Percentiles rank a stretch among this genome's conserved stretches.
Conservation (phyloP, 2,888 invertebrate genomes). For the Amaurobius ferox region DNA sequence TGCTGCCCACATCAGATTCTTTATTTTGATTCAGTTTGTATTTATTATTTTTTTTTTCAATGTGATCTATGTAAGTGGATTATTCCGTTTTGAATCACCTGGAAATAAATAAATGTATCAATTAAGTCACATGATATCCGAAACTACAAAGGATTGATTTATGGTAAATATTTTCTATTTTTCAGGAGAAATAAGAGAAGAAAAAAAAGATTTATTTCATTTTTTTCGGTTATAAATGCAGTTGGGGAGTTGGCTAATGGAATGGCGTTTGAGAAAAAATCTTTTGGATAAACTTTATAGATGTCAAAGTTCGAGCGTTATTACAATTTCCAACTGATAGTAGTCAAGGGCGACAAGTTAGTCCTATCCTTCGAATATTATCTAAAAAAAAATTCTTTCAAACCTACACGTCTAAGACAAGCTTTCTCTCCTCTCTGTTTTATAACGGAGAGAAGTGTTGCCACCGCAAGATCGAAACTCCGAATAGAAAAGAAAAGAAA, state of each 20-base stretch:
- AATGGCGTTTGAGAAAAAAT: neutral
- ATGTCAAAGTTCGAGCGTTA: conserved; percentile 45
- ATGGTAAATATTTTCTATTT: no score
- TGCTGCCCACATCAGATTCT: no score
- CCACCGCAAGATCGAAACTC: neutral
- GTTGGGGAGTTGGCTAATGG: neutral
- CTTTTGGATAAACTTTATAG: neutral
- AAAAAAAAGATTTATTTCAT: neutral
- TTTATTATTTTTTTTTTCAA: no score
- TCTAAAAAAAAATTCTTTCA: neutral
- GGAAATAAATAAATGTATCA: no score
- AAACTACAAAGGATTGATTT: no score
- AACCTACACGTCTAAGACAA: neutral
- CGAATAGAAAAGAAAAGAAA: neutral
- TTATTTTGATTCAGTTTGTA: no score
- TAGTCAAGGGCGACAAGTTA: conserved; percentile 47
- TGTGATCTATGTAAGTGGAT: no score
- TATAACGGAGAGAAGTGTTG: neutral
- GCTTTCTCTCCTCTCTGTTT: neutral
- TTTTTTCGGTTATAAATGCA: neutral
- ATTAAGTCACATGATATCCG: no score
- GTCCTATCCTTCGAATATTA: neutral
- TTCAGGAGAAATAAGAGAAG: no score
- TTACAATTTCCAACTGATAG: conserved; percentile 34
- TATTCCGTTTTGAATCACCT: no score